phyloP scores from a whole-genome alignment of 2,797 vertebrate genomes.

The Muscicapa comitata region DNA sequence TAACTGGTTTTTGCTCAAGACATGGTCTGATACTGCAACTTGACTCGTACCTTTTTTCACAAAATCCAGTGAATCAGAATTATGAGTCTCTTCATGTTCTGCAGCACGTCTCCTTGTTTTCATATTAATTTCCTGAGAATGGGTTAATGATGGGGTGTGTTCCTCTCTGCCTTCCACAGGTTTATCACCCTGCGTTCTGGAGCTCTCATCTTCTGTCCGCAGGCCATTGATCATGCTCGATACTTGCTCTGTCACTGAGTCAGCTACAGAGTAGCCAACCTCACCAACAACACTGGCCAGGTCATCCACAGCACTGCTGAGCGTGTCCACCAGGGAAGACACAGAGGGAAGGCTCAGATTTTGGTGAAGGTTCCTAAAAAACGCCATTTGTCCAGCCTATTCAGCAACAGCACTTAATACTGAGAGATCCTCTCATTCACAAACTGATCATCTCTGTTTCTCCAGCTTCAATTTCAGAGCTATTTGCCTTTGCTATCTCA shows the following conservation, averaged over 20 bases:
- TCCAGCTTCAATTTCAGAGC: background rate
- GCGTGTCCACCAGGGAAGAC: conserved; percentile 86
- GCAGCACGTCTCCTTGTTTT: background rate
- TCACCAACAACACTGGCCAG: conserved; percentile 85
- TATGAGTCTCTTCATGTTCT: conserved; percentile 6
- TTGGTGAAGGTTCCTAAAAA: conserved; percentile 92
- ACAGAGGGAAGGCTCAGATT: conserved; percentile 85
- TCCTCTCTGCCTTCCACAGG: background rate
- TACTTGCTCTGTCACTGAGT: conserved; percentile 90
- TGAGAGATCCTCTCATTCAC: conserved; percentile 13
- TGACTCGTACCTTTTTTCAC: background rate
- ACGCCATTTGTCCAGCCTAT: conserved; percentile 81
- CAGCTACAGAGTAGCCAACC: conserved; percentile 85
- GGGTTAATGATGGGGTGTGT: background rate
- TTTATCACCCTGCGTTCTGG: background rate
- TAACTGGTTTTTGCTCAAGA: background rate
- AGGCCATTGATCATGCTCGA: conserved; percentile 86
- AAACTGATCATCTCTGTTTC: background rate
- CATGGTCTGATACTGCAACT: background rate
- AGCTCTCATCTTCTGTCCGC: conserved; percentile 68
- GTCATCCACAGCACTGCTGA: conserved; percentile 88
- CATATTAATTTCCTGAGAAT: background rate
- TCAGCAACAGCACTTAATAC: background rate
- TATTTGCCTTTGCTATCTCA: conserved; percentile 13
- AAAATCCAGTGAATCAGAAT: background rate